Percentiles rank a stretch among this genome's conserved stretches.
Evolutionary conservation across 30 jellyfish, hydroid and myxozoan species (phyloP).

Genomic region (Aurelia aurita complex sp. Pacific): DNA sequence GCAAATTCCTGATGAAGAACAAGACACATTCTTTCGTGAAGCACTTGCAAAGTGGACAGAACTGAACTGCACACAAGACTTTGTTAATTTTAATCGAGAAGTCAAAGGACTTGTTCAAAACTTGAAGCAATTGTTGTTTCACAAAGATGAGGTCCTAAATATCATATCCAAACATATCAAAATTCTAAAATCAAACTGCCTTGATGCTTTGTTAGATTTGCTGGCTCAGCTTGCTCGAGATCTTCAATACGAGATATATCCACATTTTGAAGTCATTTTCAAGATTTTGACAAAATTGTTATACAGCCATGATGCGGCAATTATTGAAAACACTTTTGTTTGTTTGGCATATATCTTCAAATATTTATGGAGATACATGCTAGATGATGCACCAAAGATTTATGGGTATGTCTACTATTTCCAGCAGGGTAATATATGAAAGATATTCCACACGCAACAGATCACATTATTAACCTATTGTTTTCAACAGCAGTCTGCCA

Average conservation of each 20-base stretch:
- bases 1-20: slow-evolving; percentile 76
- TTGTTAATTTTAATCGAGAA: slow-evolving; percentile 48
- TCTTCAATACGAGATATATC: slow-evolving; percentile 72
- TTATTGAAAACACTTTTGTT: slow-evolving; percentile 78
- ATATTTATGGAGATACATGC: slow-evolving; percentile 82
- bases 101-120: slow-evolving; percentile 64
- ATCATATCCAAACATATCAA: slow-evolving; percentile 47
- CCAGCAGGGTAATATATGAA: neutral
- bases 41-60: slow-evolving; percentile 77
- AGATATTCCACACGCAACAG: too few relatives aligned
- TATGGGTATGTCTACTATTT: slow-evolving; percentile 53
- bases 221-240: slow-evolving; percentile 81
- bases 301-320: slow-evolving; percentile 63
- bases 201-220: slow-evolving; percentile 84
- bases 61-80: slow-evolving; percentile 83
- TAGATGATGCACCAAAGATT: slow-evolving; percentile 52
- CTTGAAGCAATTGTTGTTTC: slow-evolving; percentile 68
- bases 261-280: slow-evolving; percentile 65
- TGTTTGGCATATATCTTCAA: slow-evolving; percentile 82
- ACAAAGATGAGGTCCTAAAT: slow-evolving; percentile 67
- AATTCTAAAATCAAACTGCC: slow-evolving; percentile 45
- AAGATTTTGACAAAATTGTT: slow-evolving; percentile 20
- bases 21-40: slow-evolving; percentile 91
- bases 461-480: too few relatives aligned
- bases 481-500: too few relatives aligned